Percentiles rank a stretch among this genome's conserved stretches.
Conservation (phyloP, 2,888 invertebrate genomes). For the Digitonthophagus gazella region DNA sequence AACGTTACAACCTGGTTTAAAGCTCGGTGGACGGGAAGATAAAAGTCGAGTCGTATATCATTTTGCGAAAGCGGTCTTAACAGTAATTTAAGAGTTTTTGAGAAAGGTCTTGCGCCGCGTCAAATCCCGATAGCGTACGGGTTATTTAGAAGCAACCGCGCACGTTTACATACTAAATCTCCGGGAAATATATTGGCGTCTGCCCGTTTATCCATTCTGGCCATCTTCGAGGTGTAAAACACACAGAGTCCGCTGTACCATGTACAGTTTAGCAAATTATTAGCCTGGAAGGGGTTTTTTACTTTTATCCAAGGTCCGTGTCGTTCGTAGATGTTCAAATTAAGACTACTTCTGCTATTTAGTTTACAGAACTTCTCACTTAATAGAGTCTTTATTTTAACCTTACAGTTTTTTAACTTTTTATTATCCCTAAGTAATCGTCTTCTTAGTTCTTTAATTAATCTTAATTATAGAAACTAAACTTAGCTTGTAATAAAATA, state of each 20-base stretch:
- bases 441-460: too few species aligned
- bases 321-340: too few species aligned
- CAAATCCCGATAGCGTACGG: conserved; percentile 5
- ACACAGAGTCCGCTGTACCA: background rate
- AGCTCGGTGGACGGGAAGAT: too few species aligned
- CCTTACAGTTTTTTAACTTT: too few species aligned
- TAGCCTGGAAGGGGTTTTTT: background rate
- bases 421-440: too few species aligned
- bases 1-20: too few species aligned
- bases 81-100: background rate
- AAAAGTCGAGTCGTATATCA: background rate
- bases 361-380: too few species aligned
- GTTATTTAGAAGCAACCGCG: conserved; percentile 8
- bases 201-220: conserved; percentile 3
- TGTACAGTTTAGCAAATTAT: conserved; percentile 5
- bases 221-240: conserved; percentile 12
- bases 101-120: background rate
- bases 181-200: conserved; percentile 9
- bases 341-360: too few species aligned
- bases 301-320: background rate
- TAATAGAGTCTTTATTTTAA: too few species aligned
- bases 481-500: too few species aligned
- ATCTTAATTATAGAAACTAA: too few species aligned
- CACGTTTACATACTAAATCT: conserved; percentile 17
- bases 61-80: background rate